Evolutionary conservation across 2,797 vertebrate genomes (phyloP).

Genomic region (Pangasius larnaudii): DNA sequence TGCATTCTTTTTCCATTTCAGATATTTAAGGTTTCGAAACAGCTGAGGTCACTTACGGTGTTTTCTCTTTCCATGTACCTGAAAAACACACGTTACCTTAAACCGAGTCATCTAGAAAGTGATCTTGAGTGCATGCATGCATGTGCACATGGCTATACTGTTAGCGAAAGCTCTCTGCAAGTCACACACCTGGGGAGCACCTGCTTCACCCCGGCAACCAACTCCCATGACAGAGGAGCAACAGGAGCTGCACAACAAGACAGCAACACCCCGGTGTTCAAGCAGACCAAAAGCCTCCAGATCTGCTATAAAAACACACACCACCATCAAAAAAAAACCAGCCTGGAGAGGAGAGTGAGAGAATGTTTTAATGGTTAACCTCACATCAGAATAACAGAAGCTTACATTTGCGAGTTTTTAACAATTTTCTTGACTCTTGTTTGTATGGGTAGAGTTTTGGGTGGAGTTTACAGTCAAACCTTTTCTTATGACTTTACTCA

Average conservation of each 20-base stretch:
- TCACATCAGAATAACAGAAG: neutral
- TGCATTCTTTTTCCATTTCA: neutral
- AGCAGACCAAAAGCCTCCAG: neutral
- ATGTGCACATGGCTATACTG: neutral
- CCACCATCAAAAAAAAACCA: neutral
- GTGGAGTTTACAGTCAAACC: neutral
- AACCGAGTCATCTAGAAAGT: neutral
- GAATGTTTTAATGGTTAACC: neutral
- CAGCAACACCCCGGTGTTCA: neutral
- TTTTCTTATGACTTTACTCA: neutral
- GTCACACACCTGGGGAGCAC: conserved; percentile 50
- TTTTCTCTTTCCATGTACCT: neutral
- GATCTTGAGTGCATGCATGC: neutral
- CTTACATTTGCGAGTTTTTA: neutral
- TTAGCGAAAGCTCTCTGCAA: conserved; percentile 15
- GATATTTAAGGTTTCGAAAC: neutral
- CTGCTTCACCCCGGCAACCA: conserved; percentile 58
- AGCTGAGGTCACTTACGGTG: neutral
- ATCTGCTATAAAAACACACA: neutral
- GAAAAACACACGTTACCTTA: neutral
- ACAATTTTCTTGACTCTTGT: neutral
- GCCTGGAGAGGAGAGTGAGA: neutral
- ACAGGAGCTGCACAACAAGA: conserved; percentile 26
- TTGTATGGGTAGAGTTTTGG: neutral
- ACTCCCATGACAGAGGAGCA: conserved; percentile 45